phyloP scores from a whole-genome alignment of 1,140 invertebrate genomes.

The Lepidurus packardi region DNA sequence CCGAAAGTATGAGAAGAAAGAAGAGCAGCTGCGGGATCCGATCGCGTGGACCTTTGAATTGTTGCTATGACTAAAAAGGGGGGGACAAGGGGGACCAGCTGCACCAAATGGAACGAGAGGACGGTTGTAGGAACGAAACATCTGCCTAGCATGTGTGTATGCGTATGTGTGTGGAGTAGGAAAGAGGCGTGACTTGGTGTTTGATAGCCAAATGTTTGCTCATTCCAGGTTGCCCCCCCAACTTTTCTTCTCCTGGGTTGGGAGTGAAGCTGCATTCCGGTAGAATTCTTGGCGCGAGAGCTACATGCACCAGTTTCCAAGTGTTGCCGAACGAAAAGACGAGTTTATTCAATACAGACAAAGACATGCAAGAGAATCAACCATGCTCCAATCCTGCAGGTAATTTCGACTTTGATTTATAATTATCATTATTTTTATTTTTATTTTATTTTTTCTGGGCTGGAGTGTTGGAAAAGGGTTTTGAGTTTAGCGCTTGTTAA shows the following conservation, averaged over 20 bases:
- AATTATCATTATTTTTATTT: not conserved
- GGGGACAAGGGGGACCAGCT: not conserved
- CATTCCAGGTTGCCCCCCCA: slow-evolving; percentile 1
- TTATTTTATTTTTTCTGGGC: not conserved
- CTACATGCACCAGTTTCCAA: not conserved
- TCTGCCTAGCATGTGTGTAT: slow-evolving; percentile 14
- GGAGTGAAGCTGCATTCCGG: not conserved
- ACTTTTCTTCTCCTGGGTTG: not conserved
- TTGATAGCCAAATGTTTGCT: slow-evolving; percentile 1
- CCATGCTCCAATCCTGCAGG: not conserved
- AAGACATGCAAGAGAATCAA: slow-evolving; percentile 1
- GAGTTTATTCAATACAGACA: not conserved
- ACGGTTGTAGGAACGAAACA: slow-evolving; percentile 3
- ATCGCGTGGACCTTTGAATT: not conserved
- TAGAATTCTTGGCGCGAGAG: not conserved
- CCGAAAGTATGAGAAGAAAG: slow-evolving; percentile 1
- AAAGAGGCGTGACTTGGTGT: slow-evolving; percentile 4
- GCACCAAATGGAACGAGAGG: slow-evolving; percentile 3
- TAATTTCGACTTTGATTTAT: not conserved
- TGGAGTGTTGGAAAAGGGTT: not conserved
- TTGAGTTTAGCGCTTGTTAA: not conserved
- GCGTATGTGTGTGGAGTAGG: not conserved
- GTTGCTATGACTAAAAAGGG: slow-evolving; percentile 6
- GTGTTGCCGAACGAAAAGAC: not conserved
- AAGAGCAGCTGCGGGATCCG: slow-evolving; percentile 8